phyloP scores from a whole-genome alignment of 2,797 vertebrate genomes.

The Anguilla obscura region DNA sequence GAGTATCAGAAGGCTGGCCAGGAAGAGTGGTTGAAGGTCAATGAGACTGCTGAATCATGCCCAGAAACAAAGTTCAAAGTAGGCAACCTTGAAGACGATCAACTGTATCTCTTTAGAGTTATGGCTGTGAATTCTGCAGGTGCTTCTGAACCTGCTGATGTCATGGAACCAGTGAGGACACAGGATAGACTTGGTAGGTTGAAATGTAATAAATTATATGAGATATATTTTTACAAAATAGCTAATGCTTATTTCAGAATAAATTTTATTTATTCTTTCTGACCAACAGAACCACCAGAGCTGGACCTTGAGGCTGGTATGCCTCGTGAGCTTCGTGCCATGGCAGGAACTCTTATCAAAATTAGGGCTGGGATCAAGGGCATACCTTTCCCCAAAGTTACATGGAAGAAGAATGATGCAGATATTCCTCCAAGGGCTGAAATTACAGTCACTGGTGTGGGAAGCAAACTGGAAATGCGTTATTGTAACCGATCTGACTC shows the following conservation, averaged over 20 bases:
- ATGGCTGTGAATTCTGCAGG: slow-evolving; percentile 92
- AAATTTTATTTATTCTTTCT: slow-evolving; percentile 25
- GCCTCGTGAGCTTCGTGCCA: slow-evolving; percentile 89
- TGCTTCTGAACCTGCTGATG: slow-evolving; percentile 86
- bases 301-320: slow-evolving; percentile 91
- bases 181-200: slow-evolving; percentile 90
- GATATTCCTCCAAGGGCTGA: slow-evolving; percentile 90
- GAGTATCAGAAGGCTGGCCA: slow-evolving; percentile 93
- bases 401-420: slow-evolving; percentile 91
- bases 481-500: slow-evolving; percentile 89
- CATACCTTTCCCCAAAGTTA: slow-evolving; percentile 89
- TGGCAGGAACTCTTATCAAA: slow-evolving; percentile 86
- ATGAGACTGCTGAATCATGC: slow-evolving; percentile 93
- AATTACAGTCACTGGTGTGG: slow-evolving; percentile 82
- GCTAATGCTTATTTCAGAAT: background rate
- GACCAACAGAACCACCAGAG: slow-evolving; percentile 87
- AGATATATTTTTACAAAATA: background rate
- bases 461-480: slow-evolving; percentile 93
- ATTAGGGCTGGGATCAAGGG: slow-evolving; percentile 92
- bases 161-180: slow-evolving; percentile 85
- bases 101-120: slow-evolving; percentile 88
- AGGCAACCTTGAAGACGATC: slow-evolving; percentile 82
- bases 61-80: slow-evolving; percentile 91
- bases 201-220: background rate
- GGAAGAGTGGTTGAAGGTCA: slow-evolving; percentile 93